Conservation (phyloP, 2,113 vertebrate species). For the Smithornis capensis region DNA sequence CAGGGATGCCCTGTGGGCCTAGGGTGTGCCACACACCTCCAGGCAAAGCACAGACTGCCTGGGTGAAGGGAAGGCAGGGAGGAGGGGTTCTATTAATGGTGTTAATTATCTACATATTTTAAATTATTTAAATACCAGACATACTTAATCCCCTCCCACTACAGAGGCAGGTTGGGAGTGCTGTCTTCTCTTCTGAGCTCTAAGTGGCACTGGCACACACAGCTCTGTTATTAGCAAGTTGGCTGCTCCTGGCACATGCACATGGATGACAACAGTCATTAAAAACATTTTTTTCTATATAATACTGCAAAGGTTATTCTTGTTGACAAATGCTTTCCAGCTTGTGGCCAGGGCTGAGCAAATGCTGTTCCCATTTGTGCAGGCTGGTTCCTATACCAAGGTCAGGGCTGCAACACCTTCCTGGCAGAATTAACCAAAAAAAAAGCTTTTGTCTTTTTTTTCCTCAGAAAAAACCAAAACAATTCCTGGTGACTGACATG, state of each 20-base stretch:
- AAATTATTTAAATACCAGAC: background rate
- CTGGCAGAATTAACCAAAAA: background rate
- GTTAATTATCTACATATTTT: background rate
- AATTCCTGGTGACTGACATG: background rate
- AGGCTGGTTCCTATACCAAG: background rate
- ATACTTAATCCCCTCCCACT: too few relatives aligned
- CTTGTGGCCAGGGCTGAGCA: background rate
- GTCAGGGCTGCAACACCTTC: background rate
- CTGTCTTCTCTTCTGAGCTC: background rate
- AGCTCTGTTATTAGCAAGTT: background rate
- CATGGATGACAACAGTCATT: accelerated
- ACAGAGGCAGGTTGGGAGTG: background rate
- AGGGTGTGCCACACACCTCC: too few relatives aligned
- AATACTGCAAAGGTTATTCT: background rate
- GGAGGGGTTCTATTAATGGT: background rate
- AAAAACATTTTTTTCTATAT: background rate
- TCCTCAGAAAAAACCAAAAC: background rate
- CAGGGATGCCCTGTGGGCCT: background rate
- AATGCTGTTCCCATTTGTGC: background rate
- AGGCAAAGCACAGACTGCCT: background rate
- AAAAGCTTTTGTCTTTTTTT: background rate
- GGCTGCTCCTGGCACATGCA: background rate
- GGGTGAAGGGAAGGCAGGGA: background rate
- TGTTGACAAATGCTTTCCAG: background rate
- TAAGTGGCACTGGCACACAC: background rate